Base-by-base conservation (phyloP, 2,113 vertebrate species). In the Calyptomena viridis region DNA sequence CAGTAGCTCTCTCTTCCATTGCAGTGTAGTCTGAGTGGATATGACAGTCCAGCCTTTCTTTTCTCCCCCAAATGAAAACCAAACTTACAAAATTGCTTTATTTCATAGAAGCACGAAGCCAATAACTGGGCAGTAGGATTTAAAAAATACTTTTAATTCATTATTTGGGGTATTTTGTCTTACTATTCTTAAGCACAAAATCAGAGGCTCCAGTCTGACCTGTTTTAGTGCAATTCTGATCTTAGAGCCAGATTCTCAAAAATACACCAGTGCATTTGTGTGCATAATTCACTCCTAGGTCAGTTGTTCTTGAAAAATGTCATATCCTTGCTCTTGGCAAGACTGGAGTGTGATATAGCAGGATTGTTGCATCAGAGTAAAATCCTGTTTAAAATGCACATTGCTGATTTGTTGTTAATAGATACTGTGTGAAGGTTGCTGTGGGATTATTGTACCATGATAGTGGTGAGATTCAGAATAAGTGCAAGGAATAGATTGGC, bases 41-140 rank as follows among this genome's bases (percentile, higher is more conserved):
- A 7, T 60, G 62, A 69, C 46, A 91, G 33, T 14, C 35, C 67
- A 72, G 37, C 5, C 2, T 69, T 82, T 89, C 60, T 68, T 72
- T 68, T 90, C 78, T 92, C 53, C 49, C 71, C 37, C 23, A 92
- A 84, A 90, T 93, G 49, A 93, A 89, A 92, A 73, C 13, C 84
- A 60, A 76, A 73, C 40, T 66, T 83, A 37, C 37, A 79, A 78
- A 85, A 42, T 17, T 77, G 59, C 40, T 82, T 89, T 37, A 83
- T 31, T 89, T 71, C 40, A 56, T n/a, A 62, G 49, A 40, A 87
- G 18, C 80, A 88, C 66, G 93, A 93, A 79, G 67, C 17, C 40
- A 71, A 8, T 75, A 71, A 67, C 8, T 47, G 52, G 35, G 35
- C 37, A 78, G 39, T 47, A 53, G 33, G 17, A n/a, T 84, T 90